Evolutionary conservation across 2,888 invertebrate species (phyloP).

Genomic region (Nomada hirtipes): DNA sequence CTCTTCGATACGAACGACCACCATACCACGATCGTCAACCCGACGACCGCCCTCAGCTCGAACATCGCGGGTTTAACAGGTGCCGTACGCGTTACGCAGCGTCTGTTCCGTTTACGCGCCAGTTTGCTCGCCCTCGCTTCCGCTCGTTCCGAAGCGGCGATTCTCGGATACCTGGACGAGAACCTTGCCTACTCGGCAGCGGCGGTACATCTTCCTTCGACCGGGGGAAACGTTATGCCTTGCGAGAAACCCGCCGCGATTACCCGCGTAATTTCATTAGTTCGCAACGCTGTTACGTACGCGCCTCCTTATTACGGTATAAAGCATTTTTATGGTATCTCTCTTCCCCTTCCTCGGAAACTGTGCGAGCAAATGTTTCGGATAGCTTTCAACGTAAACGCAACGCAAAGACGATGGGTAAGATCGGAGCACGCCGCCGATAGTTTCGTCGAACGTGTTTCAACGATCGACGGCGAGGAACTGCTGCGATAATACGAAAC

Average conservation of each 20-base stretch:
- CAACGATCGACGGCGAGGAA: too few species aligned
- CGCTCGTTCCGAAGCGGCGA: too few species aligned
- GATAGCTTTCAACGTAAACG: too few species aligned
- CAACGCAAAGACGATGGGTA: too few species aligned
- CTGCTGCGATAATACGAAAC: too few species aligned
- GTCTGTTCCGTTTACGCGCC: background rate
- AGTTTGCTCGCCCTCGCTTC: too few species aligned
- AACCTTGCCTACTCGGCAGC: slow-evolving; percentile 76
- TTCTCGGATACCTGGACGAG: background rate
- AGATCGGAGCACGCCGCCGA: too few species aligned
- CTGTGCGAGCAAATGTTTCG: too few species aligned
- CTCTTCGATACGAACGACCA: slow-evolving; percentile 30
- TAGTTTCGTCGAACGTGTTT: too few species aligned
- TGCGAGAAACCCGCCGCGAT: slow-evolving; percentile 74
- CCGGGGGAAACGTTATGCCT: slow-evolving; percentile 74
- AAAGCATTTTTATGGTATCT: slow-evolving; percentile 80
- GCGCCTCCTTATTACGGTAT: slow-evolving; percentile 75
- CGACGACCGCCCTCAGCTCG: slow-evolving; percentile 25
- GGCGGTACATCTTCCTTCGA: slow-evolving; percentile 75
- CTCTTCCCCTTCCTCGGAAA: background rate
- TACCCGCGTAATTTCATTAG: slow-evolving; percentile 79
- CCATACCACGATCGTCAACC: slow-evolving; percentile 32
- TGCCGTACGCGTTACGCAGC: background rate
- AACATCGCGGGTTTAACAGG: background rate
- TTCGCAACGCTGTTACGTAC: slow-evolving; percentile 67